A percentile compares a stretch with the other conserved stretches of the same genome.
These are phyloP conservation scores for Phenganax subtilis DNA, from an alignment of 92 coral and sea anemone genomes.

Conservation along the genomic window DNA sequence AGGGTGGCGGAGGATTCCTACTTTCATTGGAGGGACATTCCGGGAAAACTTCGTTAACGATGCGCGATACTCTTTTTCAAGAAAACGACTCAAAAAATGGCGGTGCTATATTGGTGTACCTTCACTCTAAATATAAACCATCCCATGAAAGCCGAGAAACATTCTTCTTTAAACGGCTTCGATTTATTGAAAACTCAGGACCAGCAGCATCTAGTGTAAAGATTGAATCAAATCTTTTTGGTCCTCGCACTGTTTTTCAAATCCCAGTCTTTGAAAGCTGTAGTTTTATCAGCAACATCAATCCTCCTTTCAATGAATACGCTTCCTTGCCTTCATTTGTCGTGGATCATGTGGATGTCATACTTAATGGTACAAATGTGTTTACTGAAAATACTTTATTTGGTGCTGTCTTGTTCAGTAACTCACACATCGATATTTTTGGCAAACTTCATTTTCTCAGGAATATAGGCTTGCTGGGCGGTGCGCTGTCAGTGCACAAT, in stretches of 20 bases:
- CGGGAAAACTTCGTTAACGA: conserved; percentile 27
- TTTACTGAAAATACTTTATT: conserved; percentile 60
- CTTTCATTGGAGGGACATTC: conserved; percentile 56
- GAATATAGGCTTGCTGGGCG: conserved; percentile 66
- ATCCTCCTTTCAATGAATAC: conserved; percentile 31
- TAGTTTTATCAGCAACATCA: conserved; percentile 54
- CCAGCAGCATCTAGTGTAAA: conserved; percentile 65
- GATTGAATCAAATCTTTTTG: conserved; percentile 62
- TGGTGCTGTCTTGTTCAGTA: conserved; percentile 65
- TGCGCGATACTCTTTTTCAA: conserved; percentile 49
- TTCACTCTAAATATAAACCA: conserved; percentile 46
- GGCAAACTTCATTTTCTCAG: conserved; percentile 58
- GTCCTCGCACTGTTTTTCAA: conserved; percentile 49
- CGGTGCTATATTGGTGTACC: conserved; percentile 50
- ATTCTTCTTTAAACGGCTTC: conserved; percentile 51
- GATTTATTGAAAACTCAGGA: conserved; percentile 49
- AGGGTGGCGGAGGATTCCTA: conserved; percentile 75
- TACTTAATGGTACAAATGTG: conserved; percentile 62
- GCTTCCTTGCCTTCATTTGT: conserved; percentile 69
- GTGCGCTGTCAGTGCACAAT: conserved; percentile 59
- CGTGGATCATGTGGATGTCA: conserved; percentile 57
- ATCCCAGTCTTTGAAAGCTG: conserved; percentile 70
- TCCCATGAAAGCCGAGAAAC: conserved; percentile 26
- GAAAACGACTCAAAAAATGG: conserved; percentile 73
- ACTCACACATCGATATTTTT: conserved; percentile 54